Conservation (phyloP, 2,888 invertebrate genomes). For the Lasioglossum villosulum region DNA sequence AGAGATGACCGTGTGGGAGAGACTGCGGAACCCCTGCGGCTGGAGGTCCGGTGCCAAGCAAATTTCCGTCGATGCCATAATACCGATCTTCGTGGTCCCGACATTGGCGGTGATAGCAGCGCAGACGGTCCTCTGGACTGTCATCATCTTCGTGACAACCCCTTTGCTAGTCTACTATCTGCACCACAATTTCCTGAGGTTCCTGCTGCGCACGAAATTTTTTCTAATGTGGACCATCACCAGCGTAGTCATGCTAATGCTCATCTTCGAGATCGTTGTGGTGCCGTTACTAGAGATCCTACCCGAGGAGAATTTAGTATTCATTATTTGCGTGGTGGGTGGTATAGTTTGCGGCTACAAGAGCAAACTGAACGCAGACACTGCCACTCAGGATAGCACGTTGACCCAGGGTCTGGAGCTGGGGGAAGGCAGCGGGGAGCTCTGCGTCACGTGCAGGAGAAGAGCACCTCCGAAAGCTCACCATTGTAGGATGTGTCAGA, state of each 20-base stretch:
- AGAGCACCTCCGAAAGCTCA: constrained; percentile 89
- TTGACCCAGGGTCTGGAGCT: constrained; percentile 76
- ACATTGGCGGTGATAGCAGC: constrained; percentile 79
- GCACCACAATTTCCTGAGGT: constrained; percentile 81
- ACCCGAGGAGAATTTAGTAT: constrained; percentile 87
- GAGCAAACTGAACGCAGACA: constrained; percentile 79
- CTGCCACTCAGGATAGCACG: constrained; percentile 72
- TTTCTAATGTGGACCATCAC: constrained; percentile 91
- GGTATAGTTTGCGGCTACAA: constrained; percentile 85
- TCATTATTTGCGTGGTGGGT: constrained; percentile 85
- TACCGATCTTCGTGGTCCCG: constrained; percentile 81
- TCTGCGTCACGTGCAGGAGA: constrained; percentile 88
- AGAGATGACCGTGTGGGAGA: constrained; percentile 77
- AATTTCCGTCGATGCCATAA: constrained; percentile 82
- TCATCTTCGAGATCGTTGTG: constrained; percentile 90
- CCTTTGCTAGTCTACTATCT: constrained; percentile 81
- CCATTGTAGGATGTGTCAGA: constrained; percentile 93
- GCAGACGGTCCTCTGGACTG: constrained; percentile 79
- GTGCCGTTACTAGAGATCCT: constrained; percentile 90
- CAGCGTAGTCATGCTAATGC: constrained; percentile 88
- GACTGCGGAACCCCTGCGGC: constrained; percentile 75
- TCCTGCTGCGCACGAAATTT: constrained; percentile 88
- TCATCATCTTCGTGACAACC: constrained; percentile 78
- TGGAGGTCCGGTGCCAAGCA: constrained; percentile 81
- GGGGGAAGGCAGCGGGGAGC: constrained; percentile 80